Conservation (phyloP, 2,113 vertebrate species). For the Carollia perspicillata region DNA sequence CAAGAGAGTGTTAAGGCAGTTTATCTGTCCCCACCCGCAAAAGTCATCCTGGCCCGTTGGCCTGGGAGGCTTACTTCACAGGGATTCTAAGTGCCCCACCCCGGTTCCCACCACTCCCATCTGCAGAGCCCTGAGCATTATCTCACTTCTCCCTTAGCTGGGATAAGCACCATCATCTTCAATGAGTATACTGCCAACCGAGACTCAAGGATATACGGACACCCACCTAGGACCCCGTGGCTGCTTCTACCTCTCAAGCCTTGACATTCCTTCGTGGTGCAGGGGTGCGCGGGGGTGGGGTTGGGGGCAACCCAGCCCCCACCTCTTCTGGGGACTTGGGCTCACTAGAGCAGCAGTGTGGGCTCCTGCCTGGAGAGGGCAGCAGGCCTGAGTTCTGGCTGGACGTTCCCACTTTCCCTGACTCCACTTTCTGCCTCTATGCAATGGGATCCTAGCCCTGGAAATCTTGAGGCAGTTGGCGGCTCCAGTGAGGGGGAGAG, state of each 20-base stretch:
- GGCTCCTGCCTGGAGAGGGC: no score
- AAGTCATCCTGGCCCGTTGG: background rate
- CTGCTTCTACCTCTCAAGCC: fast-evolving
- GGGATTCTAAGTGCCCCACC: fast-evolving
- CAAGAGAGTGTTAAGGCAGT: background rate
- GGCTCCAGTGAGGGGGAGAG: background rate
- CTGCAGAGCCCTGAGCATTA: fast-evolving
- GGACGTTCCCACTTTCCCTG: background rate
- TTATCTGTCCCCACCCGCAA: background rate
- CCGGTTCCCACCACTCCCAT: fast-evolving
- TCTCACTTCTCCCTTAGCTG: background rate
- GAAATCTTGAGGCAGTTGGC: background rate
- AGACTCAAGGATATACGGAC: background rate
- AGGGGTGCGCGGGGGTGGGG: fast-evolving
- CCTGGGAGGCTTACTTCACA: background rate
- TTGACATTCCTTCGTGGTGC: background rate
- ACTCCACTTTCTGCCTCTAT: background rate
- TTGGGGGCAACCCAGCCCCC: background rate
- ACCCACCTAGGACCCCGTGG: background rate
- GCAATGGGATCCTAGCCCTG: background rate
- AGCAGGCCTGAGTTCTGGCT: no score
- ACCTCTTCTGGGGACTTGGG: background rate
- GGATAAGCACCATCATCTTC: background rate
- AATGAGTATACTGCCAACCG: background rate
- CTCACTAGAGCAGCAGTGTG: background rate